Evolutionary conservation across 1,140 invertebrate species (phyloP).

Genomic region (Sitophilus oryzae): DNA sequence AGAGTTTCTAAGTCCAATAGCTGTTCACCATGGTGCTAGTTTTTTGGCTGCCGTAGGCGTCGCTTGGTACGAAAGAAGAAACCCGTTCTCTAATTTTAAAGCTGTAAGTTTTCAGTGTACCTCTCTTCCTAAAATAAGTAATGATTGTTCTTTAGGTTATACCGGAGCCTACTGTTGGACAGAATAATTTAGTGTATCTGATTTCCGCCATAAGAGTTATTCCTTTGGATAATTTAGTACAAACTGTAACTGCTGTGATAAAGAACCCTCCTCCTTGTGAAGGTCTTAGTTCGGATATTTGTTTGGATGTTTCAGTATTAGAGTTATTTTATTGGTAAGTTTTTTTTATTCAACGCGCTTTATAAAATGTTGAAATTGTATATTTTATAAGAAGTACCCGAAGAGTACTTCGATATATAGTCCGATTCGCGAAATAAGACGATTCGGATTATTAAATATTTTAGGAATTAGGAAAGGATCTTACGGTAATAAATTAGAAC

Average conservation of each 20-base stretch:
- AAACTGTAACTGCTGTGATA: constrained; percentile 75
- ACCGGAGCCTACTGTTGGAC: constrained; percentile 63
- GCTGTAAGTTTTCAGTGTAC: constrained; percentile 41
- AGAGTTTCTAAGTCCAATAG: constrained; percentile 82
- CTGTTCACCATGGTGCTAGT: constrained; percentile 75
- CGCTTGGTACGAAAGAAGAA: constrained; percentile 76
- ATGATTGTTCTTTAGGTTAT: constrained; percentile 47
- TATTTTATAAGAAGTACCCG: too few species aligned
- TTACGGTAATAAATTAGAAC: too few species aligned
- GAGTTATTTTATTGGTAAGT: constrained; percentile 55
- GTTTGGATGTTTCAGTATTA: constrained; percentile 55
- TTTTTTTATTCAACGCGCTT: neutral
- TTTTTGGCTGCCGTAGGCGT: constrained; percentile 82
- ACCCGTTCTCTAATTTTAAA: constrained; percentile 46
- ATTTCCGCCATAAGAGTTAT: constrained; percentile 77
- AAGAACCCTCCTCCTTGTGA: constrained; percentile 70
- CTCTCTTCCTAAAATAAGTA: neutral
- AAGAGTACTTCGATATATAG: too few species aligned
- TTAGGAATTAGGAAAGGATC: too few species aligned
- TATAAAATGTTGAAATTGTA: neutral
- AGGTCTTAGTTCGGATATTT: constrained; percentile 55
- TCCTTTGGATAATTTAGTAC: constrained; percentile 80
- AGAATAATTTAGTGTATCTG: constrained; percentile 72
- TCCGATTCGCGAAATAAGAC: too few species aligned
- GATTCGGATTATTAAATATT: too few species aligned